These are phyloP conservation scores for Egretta garzetta DNA, from an alignment of 2,113 vertebrate genomes.

Conservation along the genomic window DNA sequence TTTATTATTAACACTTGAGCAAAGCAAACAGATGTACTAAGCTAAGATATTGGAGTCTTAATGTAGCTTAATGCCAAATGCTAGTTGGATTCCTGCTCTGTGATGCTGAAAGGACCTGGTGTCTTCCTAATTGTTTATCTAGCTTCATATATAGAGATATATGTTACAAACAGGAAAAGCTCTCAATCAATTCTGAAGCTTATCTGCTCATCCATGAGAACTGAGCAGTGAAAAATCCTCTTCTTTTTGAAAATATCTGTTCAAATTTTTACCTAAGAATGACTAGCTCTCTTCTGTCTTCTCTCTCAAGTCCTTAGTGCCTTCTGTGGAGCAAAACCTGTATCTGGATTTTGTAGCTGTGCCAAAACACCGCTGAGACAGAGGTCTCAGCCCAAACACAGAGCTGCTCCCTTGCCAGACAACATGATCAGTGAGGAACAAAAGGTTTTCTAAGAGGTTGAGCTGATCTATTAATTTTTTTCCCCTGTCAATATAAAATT, in stretches of 20 bases:
- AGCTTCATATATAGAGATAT: not conserved
- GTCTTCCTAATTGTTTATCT: not conserved
- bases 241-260: not conserved
- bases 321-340: not conserved
- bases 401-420: not conserved
- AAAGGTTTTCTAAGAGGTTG: not conserved
- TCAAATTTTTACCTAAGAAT: not conserved
- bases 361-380: not conserved
- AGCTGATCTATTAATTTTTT: not conserved
- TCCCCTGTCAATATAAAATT: not conserved
- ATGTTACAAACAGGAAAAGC: not conserved
- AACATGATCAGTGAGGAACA: not conserved
- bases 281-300: not conserved
- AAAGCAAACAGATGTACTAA: not conserved
- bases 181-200: not conserved
- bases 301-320: not conserved
- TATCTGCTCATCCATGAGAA: not conserved
- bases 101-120: not conserved
- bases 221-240: not conserved
- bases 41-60: not conserved
- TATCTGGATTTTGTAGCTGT: not conserved
- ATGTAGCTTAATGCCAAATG: not conserved
- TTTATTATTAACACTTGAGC: not conserved
- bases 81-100: not conserved
- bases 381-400: not conserved